Conservation (phyloP, 2,797 vertebrate genomes). For the Phataginus tetradactyla region DNA sequence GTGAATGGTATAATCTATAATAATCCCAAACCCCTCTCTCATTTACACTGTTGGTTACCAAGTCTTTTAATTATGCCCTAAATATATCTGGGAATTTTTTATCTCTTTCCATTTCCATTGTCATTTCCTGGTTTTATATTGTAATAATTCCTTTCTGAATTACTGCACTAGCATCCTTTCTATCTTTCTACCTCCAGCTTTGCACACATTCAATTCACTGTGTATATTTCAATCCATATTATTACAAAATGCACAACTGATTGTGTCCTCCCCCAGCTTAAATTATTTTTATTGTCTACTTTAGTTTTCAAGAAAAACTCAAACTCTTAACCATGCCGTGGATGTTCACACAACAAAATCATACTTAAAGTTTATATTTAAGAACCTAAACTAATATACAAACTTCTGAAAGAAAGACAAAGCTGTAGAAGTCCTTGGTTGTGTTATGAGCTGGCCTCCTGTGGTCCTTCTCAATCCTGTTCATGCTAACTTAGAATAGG, state of each 20-base stretch:
- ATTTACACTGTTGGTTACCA: not conserved
- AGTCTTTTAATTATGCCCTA: not conserved
- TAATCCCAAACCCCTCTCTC: not conserved
- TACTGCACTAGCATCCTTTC: not conserved
- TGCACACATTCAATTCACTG: not conserved
- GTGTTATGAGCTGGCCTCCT: not conserved
- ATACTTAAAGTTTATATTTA: too few relatives aligned
- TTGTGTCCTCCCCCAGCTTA: not conserved
- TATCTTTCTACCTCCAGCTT: not conserved
- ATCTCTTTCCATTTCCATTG: not conserved
- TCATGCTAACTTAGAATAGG: not conserved
- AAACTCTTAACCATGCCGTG: not conserved
- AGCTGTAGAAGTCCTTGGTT: too few relatives aligned
- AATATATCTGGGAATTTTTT: not conserved
- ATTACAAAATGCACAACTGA: not conserved
- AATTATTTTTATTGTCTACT: not conserved
- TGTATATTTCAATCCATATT: not conserved
- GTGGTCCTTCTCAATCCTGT: not conserved
- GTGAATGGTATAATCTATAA: not conserved
- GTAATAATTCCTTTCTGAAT: not conserved
- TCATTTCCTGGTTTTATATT: not conserved
- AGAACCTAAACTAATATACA: too few relatives aligned
- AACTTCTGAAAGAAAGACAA: too few relatives aligned
- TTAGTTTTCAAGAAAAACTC: not conserved
- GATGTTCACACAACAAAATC: not conserved